Evolutionary conservation across 2,797 vertebrate species (phyloP).

Genomic region (Dallia pectoralis): DNA sequence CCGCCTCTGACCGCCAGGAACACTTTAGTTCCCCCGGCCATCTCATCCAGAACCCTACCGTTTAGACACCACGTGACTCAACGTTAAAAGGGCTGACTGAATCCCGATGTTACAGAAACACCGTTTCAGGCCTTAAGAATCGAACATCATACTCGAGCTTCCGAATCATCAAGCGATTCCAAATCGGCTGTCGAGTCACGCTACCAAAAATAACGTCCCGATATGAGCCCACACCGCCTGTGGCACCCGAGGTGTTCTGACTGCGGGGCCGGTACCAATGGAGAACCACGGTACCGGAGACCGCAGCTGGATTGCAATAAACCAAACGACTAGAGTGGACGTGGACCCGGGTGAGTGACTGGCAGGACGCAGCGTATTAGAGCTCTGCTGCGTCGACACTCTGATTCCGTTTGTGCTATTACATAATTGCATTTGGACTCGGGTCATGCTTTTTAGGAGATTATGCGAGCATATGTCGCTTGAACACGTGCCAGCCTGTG

Average conservation of each 20-base stretch:
- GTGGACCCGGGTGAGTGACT: conserved; percentile 65
- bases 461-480: conserved; percentile 96
- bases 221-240: conserved; percentile 58
- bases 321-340: conserved; percentile 71
- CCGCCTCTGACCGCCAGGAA: conserved; percentile 38
- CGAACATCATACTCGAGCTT: conserved; percentile 56
- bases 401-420: conserved; percentile 95
- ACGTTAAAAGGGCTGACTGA: background rate
- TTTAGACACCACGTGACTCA: background rate
- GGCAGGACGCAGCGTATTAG: conserved; percentile 69
- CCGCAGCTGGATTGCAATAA: conserved; percentile 56
- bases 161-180: conserved; percentile 56
- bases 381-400: conserved; percentile 86
- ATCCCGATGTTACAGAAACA: background rate
- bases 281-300: conserved; percentile 29
- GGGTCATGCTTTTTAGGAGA: conserved; percentile 93
- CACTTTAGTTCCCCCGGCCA: conserved; percentile 36
- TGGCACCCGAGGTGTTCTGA: conserved; percentile 58
- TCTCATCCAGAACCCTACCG: background rate
- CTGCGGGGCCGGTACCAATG: conserved; percentile 34
- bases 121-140: conserved; percentile 40
- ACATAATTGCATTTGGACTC: conserved; percentile 96
- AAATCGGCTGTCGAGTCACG: conserved; percentile 47
- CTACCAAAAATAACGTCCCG: conserved; percentile 49
- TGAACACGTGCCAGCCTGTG: conserved; percentile 87